These are phyloP conservation scores for Cheilosia soror DNA, from an alignment of 2,888 invertebrate genomes.

Conservation along the genomic window DNA sequence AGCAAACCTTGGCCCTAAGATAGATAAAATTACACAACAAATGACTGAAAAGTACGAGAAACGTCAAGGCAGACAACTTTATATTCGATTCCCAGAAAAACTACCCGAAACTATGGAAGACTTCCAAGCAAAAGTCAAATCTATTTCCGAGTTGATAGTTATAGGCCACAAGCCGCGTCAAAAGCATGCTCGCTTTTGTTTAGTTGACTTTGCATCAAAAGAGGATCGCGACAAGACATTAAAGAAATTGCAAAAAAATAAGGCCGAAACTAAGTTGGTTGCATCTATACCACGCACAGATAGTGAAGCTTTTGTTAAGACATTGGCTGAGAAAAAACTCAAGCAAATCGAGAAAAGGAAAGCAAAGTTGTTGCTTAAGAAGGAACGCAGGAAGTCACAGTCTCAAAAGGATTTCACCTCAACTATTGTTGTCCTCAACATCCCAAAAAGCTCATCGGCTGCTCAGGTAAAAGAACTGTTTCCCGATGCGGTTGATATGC, in stretches of 20 bases:
- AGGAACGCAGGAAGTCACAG: slow-evolving; percentile 76
- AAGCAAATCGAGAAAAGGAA: slow-evolving; percentile 78
- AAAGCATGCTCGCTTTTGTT: slow-evolving; percentile 80
- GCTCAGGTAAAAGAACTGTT: slow-evolving; percentile 79
- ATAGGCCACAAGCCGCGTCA: slow-evolving; percentile 80
- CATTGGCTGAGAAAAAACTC: slow-evolving; percentile 78
- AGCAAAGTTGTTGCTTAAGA: slow-evolving; percentile 78
- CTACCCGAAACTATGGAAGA: slow-evolving; percentile 78
- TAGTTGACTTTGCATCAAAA: slow-evolving; percentile 79
- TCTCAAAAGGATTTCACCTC: slow-evolving; percentile 78
- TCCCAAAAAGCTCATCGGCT: slow-evolving; percentile 79
- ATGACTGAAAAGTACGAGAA: slow-evolving; percentile 78
- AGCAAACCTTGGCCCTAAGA: neutral
- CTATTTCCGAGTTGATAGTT: slow-evolving; percentile 78
- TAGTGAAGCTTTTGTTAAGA: slow-evolving; percentile 78
- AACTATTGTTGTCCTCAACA: slow-evolving; percentile 79
- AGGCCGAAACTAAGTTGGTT: slow-evolving; percentile 76
- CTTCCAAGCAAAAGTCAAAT: slow-evolving; percentile 77
- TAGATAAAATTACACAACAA: slow-evolving; percentile 68
- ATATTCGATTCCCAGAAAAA: slow-evolving; percentile 80
- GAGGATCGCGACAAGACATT: slow-evolving; percentile 79
- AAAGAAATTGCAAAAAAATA: slow-evolving; percentile 57
- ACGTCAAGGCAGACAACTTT: slow-evolving; percentile 80
- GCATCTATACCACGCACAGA: slow-evolving; percentile 80
- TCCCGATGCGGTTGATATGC: slow-evolving; percentile 80